Base-by-base conservation (phyloP, 1,140 invertebrate genomes). In the Drosophila navojoa region DNA sequence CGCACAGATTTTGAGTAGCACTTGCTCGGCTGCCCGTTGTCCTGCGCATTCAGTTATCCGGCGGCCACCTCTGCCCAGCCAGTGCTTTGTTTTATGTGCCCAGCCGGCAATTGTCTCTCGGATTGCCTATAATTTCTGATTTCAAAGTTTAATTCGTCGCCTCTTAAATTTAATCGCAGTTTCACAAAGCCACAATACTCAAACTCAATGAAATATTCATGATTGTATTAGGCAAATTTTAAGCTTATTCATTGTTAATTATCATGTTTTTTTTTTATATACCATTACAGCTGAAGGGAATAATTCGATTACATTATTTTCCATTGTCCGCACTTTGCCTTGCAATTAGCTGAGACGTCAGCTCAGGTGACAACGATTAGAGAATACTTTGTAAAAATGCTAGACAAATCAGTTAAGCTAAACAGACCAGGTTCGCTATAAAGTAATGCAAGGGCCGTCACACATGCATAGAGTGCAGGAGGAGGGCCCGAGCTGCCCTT, bases 1-100 rank as follows among this genome's bases (percentile, higher is more conserved):
- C 84, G 82, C 82, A 87, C 82, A 89, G 82, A 87, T 87, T 87
- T 87, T 87, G 84, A 87, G 82, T 77, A 84, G 76, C 70, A 63
- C 73, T 72, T 64, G 59, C 67, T 64, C 32, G 1, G 32, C 38
- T 42, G 25, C 7, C 55, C 55, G 32, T 58, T 60, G 27, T 60
- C 27, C 45, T 38, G 47, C 75, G 55, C 49, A n/a, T 52, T 42
- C 47, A 29, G 57, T 59, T 59, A 59, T 47, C 57, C 57, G 42
- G 27, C 13, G 32, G 35, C 25, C 32, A 32, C 10, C 40, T 13
- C 69, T 29, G 29, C 9, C n/a, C 25, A 15, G 60, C 52, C n/a
- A 19, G 38, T 74, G 62, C 50, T 76, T 84, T 82, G 76, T 71
- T 86, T 87, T 87, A 81, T 87, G 64, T 50, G 50, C 55, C 44